A percentile compares a stretch with the other conserved stretches of the same genome.
These are phyloP conservation scores for Pyxicephalus adspersus DNA, from an alignment of 2,113 vertebrate genomes.

Conservation along the genomic window DNA sequence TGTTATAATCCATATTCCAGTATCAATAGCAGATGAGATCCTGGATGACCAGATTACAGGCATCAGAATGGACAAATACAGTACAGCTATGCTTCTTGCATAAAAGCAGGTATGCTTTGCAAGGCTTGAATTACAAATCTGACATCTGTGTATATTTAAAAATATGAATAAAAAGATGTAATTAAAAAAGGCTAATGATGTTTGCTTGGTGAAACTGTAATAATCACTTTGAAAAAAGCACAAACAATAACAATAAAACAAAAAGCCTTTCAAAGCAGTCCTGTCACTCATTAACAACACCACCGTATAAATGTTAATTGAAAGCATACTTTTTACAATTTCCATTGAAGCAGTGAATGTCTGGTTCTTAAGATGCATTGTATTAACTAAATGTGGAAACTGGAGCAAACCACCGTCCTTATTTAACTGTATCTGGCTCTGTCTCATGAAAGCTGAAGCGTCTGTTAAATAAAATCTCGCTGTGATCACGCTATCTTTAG, in stretches of 20 bases:
- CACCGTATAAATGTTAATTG: conserved; percentile 15
- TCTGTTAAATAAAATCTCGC: conserved; percentile 1
- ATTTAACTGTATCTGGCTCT: conserved; percentile 8
- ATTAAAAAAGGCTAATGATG: conserved; percentile 29
- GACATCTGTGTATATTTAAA: no score
- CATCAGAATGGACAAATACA: no score
- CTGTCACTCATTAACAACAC: conserved; percentile 16
- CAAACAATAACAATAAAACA: not conserved
- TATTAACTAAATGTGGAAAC: conserved; percentile 21
- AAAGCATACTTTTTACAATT: conserved; percentile 31
- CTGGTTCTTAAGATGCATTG: not conserved
- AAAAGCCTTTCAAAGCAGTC: conserved; percentile 18
- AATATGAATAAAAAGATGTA: not conserved
- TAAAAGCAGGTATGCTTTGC: no score
- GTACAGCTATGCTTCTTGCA: no score
- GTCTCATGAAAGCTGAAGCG: not conserved
- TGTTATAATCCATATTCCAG: no score
- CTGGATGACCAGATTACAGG: no score
- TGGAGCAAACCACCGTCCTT: not conserved
- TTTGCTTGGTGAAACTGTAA: conserved; percentile 10
- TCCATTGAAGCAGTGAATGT: conserved; percentile 6
- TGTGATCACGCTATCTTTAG: not conserved
- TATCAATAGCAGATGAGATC: no score
- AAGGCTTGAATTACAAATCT: no score
- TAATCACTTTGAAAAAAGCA: conserved; percentile 21